Evolutionary conservation across 2,797 vertebrate species (phyloP).

Genomic region (Columba guinea): DNA sequence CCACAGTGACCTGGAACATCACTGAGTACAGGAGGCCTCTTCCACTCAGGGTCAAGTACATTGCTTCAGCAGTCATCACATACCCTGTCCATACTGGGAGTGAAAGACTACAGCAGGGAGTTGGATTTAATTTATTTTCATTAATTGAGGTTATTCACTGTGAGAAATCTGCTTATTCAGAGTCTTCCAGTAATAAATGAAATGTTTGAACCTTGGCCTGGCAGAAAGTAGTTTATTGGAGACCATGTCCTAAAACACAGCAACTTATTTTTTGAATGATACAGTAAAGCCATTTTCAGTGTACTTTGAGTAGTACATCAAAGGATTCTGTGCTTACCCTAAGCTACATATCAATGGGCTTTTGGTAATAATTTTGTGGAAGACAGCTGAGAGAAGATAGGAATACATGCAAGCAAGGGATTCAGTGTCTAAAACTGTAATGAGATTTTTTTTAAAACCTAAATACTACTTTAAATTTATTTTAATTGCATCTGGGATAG

Average conservation of each 20-base stretch:
- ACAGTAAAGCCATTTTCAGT: background rate
- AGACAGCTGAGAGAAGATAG: background rate
- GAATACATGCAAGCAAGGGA: background rate
- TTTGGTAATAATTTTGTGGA: background rate
- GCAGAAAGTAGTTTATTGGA: background rate
- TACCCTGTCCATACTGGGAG: background rate
- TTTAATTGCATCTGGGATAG: slow-evolving; percentile 9
- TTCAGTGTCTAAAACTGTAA: background rate
- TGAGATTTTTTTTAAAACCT: background rate
- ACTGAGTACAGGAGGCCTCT: slow-evolving; percentile 17
- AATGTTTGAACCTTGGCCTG: background rate
- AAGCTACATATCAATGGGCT: background rate
- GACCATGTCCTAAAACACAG: background rate
- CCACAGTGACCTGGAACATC: slow-evolving; percentile 24
- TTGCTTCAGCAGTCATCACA: slow-evolving; percentile 25
- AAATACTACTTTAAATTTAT: background rate
- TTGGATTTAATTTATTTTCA: slow-evolving; percentile 33
- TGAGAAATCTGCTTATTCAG: background rate
- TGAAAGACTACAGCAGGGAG: slow-evolving; percentile 22
- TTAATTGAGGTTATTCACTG: slow-evolving; percentile 23
- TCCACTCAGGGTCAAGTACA: slow-evolving; percentile 18
- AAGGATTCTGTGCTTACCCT: background rate
- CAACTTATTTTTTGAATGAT: background rate
- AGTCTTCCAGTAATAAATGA: background rate
- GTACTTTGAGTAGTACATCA: background rate